Conservation (phyloP, 2,113 vertebrate species). For the Morone chrysops region DNA sequence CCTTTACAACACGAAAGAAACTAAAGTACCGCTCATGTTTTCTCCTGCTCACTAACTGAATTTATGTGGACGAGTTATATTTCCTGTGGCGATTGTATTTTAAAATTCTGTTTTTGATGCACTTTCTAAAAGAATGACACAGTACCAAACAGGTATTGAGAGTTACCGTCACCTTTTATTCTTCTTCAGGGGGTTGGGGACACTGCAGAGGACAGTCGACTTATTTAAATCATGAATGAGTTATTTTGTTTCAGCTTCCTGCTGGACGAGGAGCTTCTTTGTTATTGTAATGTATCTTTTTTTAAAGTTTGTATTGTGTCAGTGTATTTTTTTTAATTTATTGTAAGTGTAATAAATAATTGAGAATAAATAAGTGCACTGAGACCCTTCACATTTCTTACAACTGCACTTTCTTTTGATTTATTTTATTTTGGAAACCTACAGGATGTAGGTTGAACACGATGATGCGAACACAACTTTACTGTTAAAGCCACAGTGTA, state of each 20-base stretch:
- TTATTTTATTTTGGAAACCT: neutral
- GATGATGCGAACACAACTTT: neutral
- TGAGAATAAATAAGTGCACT: neutral
- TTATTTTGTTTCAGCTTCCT: constrained; percentile 36
- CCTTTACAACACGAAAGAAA: neutral
- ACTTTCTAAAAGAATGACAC: constrained; percentile 11
- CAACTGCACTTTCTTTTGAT: neutral
- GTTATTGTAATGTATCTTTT: neutral
- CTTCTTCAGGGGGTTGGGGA: neutral
- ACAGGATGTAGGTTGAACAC: too few relatives aligned
- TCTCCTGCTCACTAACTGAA: neutral
- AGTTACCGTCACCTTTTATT: neutral
- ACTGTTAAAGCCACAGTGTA: neutral
- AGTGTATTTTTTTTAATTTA: constrained; percentile 42
- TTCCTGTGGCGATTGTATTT: neutral
- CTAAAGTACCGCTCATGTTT: neutral
- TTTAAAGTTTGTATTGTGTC: neutral
- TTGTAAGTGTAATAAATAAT: constrained; percentile 41
- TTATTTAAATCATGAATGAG: constrained; percentile 11
- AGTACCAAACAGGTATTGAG: neutral
- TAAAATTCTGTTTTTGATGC: constrained; percentile 5
- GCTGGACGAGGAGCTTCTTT: constrained; percentile 38
- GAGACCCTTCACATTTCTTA: neutral
- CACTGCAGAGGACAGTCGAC: neutral
- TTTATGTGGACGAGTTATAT: too few relatives aligned